Conservation (phyloP, 2,797 vertebrate genomes). For the Menidia menidia region DNA sequence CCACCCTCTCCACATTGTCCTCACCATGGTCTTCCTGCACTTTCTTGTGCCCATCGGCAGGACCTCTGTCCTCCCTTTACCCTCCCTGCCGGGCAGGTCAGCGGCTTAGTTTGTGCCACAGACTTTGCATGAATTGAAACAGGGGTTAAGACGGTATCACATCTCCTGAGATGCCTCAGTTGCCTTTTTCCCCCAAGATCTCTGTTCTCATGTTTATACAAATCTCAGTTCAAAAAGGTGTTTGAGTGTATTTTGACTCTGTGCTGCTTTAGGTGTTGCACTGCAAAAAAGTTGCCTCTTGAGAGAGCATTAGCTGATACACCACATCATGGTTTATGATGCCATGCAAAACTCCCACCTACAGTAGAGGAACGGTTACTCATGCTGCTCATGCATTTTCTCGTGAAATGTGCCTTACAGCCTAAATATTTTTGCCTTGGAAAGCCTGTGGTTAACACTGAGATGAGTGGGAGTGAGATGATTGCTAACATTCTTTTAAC, state of each 20-base stretch:
- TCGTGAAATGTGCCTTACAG: slow-evolving; percentile 72
- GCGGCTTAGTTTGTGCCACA: slow-evolving; percentile 38
- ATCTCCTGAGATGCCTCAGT: slow-evolving; percentile 22
- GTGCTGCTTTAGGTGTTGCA: slow-evolving; percentile 20
- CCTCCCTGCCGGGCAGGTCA: slow-evolving; percentile 42
- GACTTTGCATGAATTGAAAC: slow-evolving; percentile 57
- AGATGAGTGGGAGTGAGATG: slow-evolving; percentile 84
- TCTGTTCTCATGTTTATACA: slow-evolving; percentile 51
- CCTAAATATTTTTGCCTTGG: slow-evolving; percentile 76
- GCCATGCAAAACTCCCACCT: slow-evolving; percentile 69
- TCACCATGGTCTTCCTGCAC: slow-evolving; percentile 78
- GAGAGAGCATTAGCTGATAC: slow-evolving; percentile 59
- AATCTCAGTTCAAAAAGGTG: slow-evolving; percentile 71
- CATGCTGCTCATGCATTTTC: slow-evolving; percentile 76
- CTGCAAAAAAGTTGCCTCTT: slow-evolving; percentile 15
- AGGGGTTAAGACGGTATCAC: slow-evolving; percentile 57
- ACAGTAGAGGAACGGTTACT: slow-evolving; percentile 70
- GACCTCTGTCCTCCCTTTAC: slow-evolving; percentile 69
- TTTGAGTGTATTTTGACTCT: slow-evolving; percentile 18
- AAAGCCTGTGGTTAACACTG: slow-evolving; percentile 78
- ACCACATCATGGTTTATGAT: slow-evolving; percentile 52
- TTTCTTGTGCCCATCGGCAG: slow-evolving; percentile 63
- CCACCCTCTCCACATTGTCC: slow-evolving; percentile 84
- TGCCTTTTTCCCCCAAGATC: slow-evolving; percentile 27
- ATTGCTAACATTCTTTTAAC: slow-evolving; percentile 80